Percentiles rank a stretch among this genome's conserved stretches.
Conservation (phyloP, 1,140 invertebrate species). For the Ceratina calcarata region DNA sequence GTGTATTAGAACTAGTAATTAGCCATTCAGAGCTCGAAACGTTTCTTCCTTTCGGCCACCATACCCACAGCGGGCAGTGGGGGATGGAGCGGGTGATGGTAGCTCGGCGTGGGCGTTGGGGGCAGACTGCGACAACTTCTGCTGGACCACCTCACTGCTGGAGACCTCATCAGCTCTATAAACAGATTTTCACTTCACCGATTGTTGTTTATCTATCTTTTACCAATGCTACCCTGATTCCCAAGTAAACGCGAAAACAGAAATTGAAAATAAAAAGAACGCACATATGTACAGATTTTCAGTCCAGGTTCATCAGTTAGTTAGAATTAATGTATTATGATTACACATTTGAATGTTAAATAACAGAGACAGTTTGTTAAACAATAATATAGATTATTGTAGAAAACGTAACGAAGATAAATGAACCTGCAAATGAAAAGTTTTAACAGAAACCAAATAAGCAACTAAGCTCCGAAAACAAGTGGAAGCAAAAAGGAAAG, state of each 20-base stretch:
- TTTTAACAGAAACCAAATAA: not conserved
- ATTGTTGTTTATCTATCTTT: not conserved
- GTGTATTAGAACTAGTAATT: not conserved
- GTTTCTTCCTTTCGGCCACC: constrained; percentile 86
- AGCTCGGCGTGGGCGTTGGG: constrained; percentile 75
- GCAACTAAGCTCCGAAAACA: not conserved
- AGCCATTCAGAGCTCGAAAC: constrained; percentile 81
- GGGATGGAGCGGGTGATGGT: constrained; percentile 77
- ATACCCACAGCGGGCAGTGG: constrained; percentile 82
- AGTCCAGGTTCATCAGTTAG: not conserved
- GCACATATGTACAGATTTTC: not conserved
- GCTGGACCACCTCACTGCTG: constrained; percentile 76
- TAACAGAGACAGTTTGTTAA: too few relatives aligned
- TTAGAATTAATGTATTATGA: too few relatives aligned
- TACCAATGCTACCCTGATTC: not conserved
- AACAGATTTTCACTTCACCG: constrained; percentile 45
- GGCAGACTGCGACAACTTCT: constrained; percentile 78
- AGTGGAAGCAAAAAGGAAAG: not conserved
- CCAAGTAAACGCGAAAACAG: not conserved
- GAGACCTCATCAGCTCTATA: constrained; percentile 80
- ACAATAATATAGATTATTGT: not conserved
- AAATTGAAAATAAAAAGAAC: not conserved
- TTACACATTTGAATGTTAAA: too few relatives aligned
- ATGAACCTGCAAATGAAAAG: constrained; percentile 1
- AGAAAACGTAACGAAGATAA: not conserved